Conservation (phyloP, 2,888 invertebrate genomes). For the Taphrorychus bicolor region DNA sequence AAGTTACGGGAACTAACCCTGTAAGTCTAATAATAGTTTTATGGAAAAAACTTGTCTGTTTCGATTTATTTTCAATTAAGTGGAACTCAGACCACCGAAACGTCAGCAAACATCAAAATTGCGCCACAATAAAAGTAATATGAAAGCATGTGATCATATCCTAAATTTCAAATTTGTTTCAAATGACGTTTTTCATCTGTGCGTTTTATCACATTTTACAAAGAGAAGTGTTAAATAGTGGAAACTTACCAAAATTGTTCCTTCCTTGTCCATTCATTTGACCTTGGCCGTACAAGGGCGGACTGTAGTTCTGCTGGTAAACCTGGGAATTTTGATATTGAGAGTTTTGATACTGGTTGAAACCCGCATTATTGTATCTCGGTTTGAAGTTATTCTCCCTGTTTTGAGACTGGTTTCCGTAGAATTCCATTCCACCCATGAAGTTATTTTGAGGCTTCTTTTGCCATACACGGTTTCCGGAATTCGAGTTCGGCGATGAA, state of each 20-base stretch:
- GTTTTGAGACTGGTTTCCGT: conserved; percentile 49
- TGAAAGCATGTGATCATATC: too few relatives aligned
- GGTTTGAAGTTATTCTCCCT: conserved; percentile 64
- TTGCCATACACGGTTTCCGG: conserved; percentile 54
- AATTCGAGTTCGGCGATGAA: conserved; percentile 62
- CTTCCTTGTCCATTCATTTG: conserved; percentile 44
- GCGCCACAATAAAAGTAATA: too few relatives aligned
- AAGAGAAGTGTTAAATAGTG: too few relatives aligned
- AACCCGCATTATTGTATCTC: conserved; percentile 67
- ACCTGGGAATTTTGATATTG: conserved; percentile 50
- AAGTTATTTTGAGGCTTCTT: conserved; percentile 62
- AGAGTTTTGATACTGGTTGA: conserved; percentile 62
- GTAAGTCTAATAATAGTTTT: too few relatives aligned
- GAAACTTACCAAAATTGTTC: conserved; percentile 49
- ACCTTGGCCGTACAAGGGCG: conserved; percentile 50
- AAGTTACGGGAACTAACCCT: too few relatives aligned
- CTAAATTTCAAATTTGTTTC: too few relatives aligned
- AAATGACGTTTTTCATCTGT: too few relatives aligned
- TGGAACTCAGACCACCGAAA: too few relatives aligned
- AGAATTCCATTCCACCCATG: conserved; percentile 56
- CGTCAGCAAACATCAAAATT: too few relatives aligned
- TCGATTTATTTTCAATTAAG: too few relatives aligned
- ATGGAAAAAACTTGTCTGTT: too few relatives aligned
- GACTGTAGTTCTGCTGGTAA: conserved; percentile 53
- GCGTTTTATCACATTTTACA: too few relatives aligned